phyloP scores from a whole-genome alignment of 2,888 invertebrate genomes.

The Lasius platythorax region DNA sequence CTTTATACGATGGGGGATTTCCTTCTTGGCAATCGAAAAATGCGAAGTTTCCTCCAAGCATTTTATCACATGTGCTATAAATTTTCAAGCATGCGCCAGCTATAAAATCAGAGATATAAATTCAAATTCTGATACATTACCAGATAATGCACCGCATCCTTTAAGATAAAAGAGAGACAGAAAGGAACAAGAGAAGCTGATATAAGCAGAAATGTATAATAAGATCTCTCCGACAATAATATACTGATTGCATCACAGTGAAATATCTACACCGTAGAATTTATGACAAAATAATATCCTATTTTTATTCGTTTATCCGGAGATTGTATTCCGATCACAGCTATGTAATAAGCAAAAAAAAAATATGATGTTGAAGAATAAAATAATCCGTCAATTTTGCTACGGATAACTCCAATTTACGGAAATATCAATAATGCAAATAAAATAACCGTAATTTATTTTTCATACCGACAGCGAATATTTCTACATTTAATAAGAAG shows the following conservation, averaged over 20 bases:
- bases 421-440: not conserved
- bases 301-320: not conserved
- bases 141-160: not conserved
- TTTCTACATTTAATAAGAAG: not conserved
- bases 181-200: not conserved
- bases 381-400: not conserved
- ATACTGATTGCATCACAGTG: not conserved
- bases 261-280: not conserved
- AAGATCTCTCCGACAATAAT: not conserved
- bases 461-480: not conserved
- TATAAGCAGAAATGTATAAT: not conserved
- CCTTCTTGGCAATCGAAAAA: constrained; percentile 16
- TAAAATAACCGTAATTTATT: not conserved
- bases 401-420: not conserved
- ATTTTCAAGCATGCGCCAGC: not conserved
- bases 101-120: constrained; percentile 16
- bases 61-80: constrained; percentile 17
- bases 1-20: not conserved
- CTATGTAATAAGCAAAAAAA: not conserved
- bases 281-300: not conserved
- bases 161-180: not conserved
- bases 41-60: not conserved
- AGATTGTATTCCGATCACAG: not conserved
- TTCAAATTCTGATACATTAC: constrained; percentile 6
- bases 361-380: not conserved